Conservation (phyloP, 2,113 vertebrate genomes). For the Epinephelus cyanopodus region DNA sequence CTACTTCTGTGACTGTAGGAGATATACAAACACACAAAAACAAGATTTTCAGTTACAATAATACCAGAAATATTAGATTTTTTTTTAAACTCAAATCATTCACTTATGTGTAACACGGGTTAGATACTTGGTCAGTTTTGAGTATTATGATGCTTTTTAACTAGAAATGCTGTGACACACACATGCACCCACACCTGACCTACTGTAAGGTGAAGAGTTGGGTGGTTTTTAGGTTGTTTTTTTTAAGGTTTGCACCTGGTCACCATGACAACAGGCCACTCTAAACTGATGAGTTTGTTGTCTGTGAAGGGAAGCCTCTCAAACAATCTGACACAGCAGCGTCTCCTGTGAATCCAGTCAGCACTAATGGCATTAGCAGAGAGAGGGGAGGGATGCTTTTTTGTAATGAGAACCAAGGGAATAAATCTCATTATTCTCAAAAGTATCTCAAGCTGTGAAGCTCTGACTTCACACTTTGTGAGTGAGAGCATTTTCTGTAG, state of each 20-base stretch:
- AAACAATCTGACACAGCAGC: slow-evolving; percentile 54
- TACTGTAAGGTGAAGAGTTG: slow-evolving; percentile 15
- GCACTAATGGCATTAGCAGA: slow-evolving; percentile 45
- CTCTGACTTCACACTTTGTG: slow-evolving; percentile 22
- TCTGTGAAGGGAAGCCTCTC: slow-evolving; percentile 9
- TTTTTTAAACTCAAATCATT: not conserved
- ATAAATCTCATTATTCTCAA: slow-evolving; percentile 56
- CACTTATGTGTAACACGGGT: no score
- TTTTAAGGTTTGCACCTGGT: slow-evolving; percentile 14
- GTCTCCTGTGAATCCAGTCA: slow-evolving; percentile 70
- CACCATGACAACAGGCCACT: slow-evolving; percentile 40
- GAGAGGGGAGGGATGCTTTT: not conserved
- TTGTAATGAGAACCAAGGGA: slow-evolving; percentile 72
- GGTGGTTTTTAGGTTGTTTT: not conserved
- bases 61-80: no score
- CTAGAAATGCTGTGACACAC: not conserved
- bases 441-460: not conserved
- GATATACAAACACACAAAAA: not conserved
- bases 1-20: not conserved
- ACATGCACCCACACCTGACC: slow-evolving; percentile 9
- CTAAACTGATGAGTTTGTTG: slow-evolving; percentile 46
- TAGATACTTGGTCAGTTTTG: not conserved
- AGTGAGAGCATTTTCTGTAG: not conserved
- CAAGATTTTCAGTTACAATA: no score
- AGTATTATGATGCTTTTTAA: not conserved